These are phyloP conservation scores for Heliothis virescens DNA, from an alignment of 1,140 invertebrate genomes.

Conservation along the genomic window DNA sequence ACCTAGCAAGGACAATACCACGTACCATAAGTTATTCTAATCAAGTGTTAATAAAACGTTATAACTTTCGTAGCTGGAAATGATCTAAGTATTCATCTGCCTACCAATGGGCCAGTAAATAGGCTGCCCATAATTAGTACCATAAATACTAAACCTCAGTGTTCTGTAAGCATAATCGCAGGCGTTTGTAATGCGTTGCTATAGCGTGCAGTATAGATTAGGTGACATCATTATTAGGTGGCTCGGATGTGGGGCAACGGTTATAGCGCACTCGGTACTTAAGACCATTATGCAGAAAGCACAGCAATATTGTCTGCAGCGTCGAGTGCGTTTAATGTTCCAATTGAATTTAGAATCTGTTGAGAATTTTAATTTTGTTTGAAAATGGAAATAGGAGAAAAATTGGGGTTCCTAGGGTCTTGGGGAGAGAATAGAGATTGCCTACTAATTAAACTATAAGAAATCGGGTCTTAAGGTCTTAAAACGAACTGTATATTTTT, in stretches of 20 bases:
- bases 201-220: conserved; percentile 39
- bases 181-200: conserved; percentile 6
- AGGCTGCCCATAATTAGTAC: too few relatives aligned
- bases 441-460: too few relatives aligned
- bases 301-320: conserved; percentile 4
- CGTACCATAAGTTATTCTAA: too few relatives aligned
- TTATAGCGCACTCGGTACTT: conserved; percentile 17
- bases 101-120: too few relatives aligned
- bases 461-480: too few relatives aligned
- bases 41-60: too few relatives aligned
- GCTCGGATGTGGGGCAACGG: conserved; percentile 27
- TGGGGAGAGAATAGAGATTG: too few relatives aligned
- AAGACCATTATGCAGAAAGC: conserved; percentile 28
- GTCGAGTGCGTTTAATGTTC: conserved; percentile 7
- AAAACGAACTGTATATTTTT: too few relatives aligned
- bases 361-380: neutral
- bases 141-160: neutral
- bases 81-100: too few relatives aligned
- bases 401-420: neutral
- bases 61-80: too few relatives aligned
- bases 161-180: neutral
- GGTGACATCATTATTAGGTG: conserved; percentile 40
- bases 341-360: conserved; percentile 18
- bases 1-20: too few relatives aligned
- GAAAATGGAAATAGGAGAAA: conserved; percentile 1